Conservation (phyloP, 2,888 invertebrate species). For the Thalpophila matura region DNA sequence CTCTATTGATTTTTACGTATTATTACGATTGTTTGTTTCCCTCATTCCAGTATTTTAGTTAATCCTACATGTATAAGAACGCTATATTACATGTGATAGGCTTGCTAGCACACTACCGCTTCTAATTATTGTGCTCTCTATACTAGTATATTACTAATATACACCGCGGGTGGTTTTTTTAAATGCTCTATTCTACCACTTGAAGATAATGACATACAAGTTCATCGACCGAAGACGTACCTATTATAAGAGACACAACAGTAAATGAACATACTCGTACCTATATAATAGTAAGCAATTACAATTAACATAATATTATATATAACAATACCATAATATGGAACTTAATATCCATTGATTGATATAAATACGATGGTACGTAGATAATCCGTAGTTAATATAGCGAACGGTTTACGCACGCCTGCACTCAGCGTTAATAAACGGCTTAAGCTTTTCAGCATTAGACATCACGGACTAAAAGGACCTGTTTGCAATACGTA, state of each 20-base stretch:
- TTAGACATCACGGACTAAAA: conserved; percentile 65
- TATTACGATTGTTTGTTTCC: background rate
- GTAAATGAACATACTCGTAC: too few relatives aligned
- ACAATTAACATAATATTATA: background rate
- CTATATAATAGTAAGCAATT: background rate
- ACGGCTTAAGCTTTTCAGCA: conserved; percentile 59
- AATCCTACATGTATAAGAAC: background rate
- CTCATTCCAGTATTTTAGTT: background rate
- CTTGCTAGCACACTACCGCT: background rate
- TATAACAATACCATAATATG: conserved; percentile 5
- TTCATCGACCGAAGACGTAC: background rate
- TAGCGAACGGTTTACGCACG: conserved; percentile 34
- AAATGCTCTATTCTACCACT: conserved; percentile 15
- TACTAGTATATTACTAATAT: background rate
- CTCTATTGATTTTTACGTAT: conserved; percentile 34
- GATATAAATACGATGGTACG: conserved; percentile 2
- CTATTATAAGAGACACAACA: conserved; percentile 1
- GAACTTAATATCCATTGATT: conserved; percentile 12
- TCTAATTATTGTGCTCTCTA: background rate
- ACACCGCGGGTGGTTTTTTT: conserved; percentile 8
- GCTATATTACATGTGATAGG: background rate
- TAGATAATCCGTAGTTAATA: conserved; percentile 45
- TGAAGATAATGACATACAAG: background rate
- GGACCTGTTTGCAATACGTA: conserved; percentile 74
- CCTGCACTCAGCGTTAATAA: conserved; percentile 56